Conservation (phyloP, 2,797 vertebrate species). For the Rhinella marina region DNA sequence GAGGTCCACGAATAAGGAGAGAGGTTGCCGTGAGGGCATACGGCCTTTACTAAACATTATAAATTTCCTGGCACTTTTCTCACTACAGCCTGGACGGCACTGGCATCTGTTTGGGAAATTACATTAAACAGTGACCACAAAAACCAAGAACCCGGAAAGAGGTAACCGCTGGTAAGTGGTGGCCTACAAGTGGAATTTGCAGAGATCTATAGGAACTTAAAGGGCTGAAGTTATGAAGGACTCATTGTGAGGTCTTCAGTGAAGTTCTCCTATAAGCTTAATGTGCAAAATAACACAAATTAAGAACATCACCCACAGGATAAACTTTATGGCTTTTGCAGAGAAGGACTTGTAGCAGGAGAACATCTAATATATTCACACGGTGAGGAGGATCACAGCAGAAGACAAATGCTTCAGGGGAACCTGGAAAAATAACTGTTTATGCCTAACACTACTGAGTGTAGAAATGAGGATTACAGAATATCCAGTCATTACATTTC, state of each 20-base stretch:
- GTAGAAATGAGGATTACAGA: not conserved
- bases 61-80: conserved; percentile 34
- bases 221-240: conserved; percentile 30
- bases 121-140: conserved; percentile 48
- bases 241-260: conserved; percentile 35
- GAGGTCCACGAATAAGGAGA: conserved; percentile 20
- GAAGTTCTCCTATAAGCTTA: not conserved
- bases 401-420: not conserved
- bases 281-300: conserved; percentile 35
- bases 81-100: not conserved
- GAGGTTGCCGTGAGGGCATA: conserved; percentile 26
- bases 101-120: conserved; percentile 45
- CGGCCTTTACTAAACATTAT: conserved; percentile 10
- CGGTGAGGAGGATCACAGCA: not conserved
- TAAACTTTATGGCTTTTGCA: conserved; percentile 8
- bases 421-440: not conserved
- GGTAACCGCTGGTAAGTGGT: conserved; percentile 40
- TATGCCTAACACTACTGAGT: not conserved
- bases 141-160: conserved; percentile 39
- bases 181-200: conserved; percentile 48
- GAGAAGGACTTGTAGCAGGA: not conserved
- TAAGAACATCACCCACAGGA: conserved; percentile 25
- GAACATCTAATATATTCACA: not conserved
- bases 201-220: conserved; percentile 40
- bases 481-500: not conserved